phyloP scores from a whole-genome alignment of 1,140 invertebrate genomes.

The Listronotus bonariensis region DNA sequence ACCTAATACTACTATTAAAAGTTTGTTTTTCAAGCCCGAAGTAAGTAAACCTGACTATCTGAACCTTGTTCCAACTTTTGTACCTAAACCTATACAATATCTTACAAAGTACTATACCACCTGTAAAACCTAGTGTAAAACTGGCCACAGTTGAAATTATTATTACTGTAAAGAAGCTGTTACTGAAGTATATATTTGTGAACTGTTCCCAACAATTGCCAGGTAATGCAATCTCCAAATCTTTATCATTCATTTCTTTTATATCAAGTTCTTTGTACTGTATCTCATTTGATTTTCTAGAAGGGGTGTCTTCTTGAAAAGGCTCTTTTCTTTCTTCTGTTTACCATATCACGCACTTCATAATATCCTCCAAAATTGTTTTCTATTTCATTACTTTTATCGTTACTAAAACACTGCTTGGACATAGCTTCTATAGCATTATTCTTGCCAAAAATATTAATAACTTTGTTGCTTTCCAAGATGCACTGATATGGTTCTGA shows the following conservation, averaged over 20 bases:
- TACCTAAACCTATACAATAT: slow-evolving; percentile 17
- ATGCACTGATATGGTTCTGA: slow-evolving; percentile 41
- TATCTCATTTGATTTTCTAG: not conserved
- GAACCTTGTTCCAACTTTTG: slow-evolving; percentile 28
- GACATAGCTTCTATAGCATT: not conserved
- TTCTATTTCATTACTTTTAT: not conserved
- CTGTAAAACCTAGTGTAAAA: slow-evolving; percentile 19
- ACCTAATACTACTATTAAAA: not conserved
- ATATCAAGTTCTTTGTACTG: not conserved
- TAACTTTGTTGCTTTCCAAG: slow-evolving; percentile 16
- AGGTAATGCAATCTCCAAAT: slow-evolving; percentile 7
- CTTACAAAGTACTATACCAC: slow-evolving; percentile 15
- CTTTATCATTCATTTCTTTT: slow-evolving; percentile 3
- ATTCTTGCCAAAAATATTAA: slow-evolving; percentile 35
- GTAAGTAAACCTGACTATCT: slow-evolving; percentile 25
- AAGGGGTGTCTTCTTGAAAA: not conserved
- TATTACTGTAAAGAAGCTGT: not conserved
- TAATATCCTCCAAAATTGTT: not conserved
- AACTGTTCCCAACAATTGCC: slow-evolving; percentile 17
- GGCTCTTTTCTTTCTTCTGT: slow-evolving; percentile 5
- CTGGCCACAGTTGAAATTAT: slow-evolving; percentile 4
- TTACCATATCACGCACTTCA: slow-evolving; percentile 5
- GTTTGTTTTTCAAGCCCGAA: not conserved
- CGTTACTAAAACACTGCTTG: not conserved
- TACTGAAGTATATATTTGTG: not conserved